Percentiles rank a stretch among this genome's conserved stretches.
phyloP scores from a whole-genome alignment of 2,113 vertebrate genomes.

The Corapipo altera region DNA sequence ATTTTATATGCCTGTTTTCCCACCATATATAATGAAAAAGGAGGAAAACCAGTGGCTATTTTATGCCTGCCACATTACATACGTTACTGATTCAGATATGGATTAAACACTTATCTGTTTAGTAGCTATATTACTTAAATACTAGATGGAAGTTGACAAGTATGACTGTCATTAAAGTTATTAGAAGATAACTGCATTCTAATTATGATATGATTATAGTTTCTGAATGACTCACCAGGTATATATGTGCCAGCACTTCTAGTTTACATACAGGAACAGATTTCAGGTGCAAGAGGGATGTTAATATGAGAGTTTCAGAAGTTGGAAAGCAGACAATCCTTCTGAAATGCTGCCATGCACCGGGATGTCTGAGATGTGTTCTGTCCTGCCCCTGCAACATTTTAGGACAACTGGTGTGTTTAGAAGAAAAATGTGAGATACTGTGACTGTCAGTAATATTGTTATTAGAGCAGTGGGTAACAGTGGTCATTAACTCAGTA shows the following conservation, averaged over 20 bases:
- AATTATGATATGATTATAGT: conserved; percentile 23
- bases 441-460: not conserved
- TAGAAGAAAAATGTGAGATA: not conserved
- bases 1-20: not conserved
- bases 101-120: not conserved
- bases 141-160: not conserved
- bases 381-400: not conserved
- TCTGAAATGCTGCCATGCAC: not conserved
- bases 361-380: not conserved
- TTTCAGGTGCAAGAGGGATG: conserved; percentile 5
- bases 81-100: not conserved
- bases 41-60: not conserved
- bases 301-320: not conserved
- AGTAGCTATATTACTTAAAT: not conserved
- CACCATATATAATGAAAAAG: not conserved
- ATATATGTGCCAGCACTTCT: not conserved
- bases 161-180: conserved; percentile 1
- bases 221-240: not conserved
- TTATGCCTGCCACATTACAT: not conserved
- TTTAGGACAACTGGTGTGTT: not conserved
- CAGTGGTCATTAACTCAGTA: not conserved
- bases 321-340: not conserved
- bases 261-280: not conserved
- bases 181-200: conserved; percentile 9
- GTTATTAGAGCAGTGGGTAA: not conserved